Percentiles rank a stretch among this genome's conserved stretches.
phyloP scores from a whole-genome alignment of 2,888 invertebrate species.

The Blera fallax region DNA sequence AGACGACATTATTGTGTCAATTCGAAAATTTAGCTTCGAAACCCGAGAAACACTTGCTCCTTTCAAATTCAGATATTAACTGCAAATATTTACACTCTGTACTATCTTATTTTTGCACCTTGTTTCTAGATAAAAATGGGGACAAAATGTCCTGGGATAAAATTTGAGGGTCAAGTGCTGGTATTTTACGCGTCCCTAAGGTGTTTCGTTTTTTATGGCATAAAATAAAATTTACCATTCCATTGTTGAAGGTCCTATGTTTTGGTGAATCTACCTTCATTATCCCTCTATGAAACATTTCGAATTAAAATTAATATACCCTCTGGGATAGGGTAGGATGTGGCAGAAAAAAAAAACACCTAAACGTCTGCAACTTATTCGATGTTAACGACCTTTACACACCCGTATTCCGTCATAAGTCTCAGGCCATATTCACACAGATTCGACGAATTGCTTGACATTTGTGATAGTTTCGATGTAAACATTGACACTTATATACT shows the following conservation, averaged over 20 bases:
- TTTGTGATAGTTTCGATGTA: slow-evolving; percentile 9
- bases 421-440: slow-evolving; percentile 19
- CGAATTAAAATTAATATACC: neutral
- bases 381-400: slow-evolving; percentile 31
- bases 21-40: neutral
- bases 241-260: neutral
- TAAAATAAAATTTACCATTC: neutral
- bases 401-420: slow-evolving; percentile 19
- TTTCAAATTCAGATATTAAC: neutral
- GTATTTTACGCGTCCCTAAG: neutral
- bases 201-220: neutral
- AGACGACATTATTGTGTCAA: neutral
- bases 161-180: neutral
- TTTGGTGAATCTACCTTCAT: neutral
- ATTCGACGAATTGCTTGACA: slow-evolving; percentile 4
- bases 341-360: neutral
- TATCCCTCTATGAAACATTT: neutral
- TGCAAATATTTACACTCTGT: neutral
- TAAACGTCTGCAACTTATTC: neutral
- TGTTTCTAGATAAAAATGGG: neutral
- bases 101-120: neutral
- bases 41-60: neutral
- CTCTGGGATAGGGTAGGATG: neutral
- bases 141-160: neutral
- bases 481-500: slow-evolving; percentile 7